A percentile compares a stretch with the other conserved stretches of the same genome.
phyloP scores from a whole-genome alignment of 92 coral and sea anemone species.

The Epizoanthus scotinus region DNA sequence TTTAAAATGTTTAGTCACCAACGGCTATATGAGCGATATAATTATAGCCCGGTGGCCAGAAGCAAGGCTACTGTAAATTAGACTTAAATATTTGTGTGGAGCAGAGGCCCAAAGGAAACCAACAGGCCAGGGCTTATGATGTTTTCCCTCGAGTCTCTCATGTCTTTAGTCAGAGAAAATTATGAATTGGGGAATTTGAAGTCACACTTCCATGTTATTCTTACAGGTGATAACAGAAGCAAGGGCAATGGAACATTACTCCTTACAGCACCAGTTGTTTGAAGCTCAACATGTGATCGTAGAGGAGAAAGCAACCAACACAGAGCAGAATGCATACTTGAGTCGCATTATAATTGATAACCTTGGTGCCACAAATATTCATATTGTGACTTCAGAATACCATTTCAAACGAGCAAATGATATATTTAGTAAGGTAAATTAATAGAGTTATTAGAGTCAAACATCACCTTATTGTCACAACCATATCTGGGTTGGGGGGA shows the following conservation, averaged over 20 bases:
- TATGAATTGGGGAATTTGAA: no score
- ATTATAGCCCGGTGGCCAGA: no score
- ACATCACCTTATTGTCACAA: background rate
- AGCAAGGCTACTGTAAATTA: no score
- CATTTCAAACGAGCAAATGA: conserved; percentile 72
- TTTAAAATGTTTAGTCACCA: no score
- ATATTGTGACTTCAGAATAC: conserved; percentile 71
- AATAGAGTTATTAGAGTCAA: no score
- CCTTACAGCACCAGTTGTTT: conserved; percentile 54
- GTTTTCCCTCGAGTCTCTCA: no score
- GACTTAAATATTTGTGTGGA: no score
- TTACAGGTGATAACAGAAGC: conserved; percentile 78
- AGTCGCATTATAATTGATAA: conserved; percentile 73
- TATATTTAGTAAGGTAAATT: conserved; percentile 67
- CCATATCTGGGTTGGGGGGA: no score
- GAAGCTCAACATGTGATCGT: conserved; percentile 62
- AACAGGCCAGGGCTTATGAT: no score
- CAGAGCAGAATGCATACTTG: conserved; percentile 83
- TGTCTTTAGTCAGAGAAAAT: no score
- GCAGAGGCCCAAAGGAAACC: no score
- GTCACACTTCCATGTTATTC: background rate
- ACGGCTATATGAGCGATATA: no score
- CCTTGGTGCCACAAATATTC: conserved; percentile 47
- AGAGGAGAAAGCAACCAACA: conserved; percentile 73
- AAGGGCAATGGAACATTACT: conserved; percentile 72